A percentile compares a stretch with the other conserved stretches of the same genome.
phyloP scores from a whole-genome alignment of 2,888 invertebrate genomes.

The Euplagia quadripunctaria region DNA sequence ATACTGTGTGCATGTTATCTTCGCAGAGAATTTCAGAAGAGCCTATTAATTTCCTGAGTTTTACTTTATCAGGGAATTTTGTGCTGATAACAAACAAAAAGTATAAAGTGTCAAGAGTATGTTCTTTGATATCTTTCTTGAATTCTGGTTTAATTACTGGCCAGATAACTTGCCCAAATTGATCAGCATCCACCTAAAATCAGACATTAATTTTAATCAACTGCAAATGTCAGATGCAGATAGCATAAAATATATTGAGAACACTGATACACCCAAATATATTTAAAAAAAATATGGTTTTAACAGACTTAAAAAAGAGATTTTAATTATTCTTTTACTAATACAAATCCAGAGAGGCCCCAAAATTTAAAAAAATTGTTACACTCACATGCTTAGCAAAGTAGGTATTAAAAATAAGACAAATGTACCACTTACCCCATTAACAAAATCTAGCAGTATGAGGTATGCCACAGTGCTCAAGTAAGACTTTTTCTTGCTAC shows the following conservation, averaged over 20 bases:
- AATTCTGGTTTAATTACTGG: conserved; percentile 88
- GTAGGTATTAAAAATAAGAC: background rate
- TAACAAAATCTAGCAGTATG: conserved; percentile 88
- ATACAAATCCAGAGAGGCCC: too few species aligned
- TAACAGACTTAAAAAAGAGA: background rate
- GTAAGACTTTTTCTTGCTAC: conserved; percentile 89
- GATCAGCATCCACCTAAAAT: conserved; percentile 83
- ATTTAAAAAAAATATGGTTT: background rate
- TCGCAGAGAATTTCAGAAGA: conserved; percentile 86
- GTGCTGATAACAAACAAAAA: conserved; percentile 83
- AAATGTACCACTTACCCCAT: conserved; percentile 74
- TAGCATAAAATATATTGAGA: background rate
- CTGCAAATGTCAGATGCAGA: background rate
- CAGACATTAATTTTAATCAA: background rate
- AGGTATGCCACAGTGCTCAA: conserved; percentile 87
- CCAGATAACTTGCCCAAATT: conserved; percentile 88
- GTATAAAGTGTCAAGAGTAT: conserved; percentile 89
- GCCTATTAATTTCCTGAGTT: conserved; percentile 87
- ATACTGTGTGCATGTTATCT: conserved; percentile 86
- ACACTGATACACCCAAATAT: background rate
- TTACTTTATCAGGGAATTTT: conserved; percentile 83
- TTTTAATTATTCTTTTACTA: too few species aligned
- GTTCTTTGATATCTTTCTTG: conserved; percentile 88
- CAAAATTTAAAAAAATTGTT: too few species aligned
- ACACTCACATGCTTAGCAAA: too few species aligned